A percentile compares a stretch with the other conserved stretches of the same genome.
Evolutionary conservation across 2,113 vertebrate species (phyloP).

Genomic region (Gasterosteus nipponicus): DNA sequence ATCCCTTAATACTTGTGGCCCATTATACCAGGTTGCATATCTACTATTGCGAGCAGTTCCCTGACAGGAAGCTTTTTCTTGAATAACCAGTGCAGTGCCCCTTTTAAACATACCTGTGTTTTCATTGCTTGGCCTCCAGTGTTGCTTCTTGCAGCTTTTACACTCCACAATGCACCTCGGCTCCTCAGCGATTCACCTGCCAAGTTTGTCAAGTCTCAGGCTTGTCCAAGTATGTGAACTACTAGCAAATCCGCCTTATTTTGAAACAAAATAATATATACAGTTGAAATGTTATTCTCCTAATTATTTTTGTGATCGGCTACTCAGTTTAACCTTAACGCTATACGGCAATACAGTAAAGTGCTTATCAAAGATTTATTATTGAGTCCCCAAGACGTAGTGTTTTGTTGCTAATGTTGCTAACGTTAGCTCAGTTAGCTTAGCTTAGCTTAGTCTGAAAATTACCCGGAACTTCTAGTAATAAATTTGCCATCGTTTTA

Average conservation of each 20-base stretch:
- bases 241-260: neutral
- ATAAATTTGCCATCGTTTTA: neutral
- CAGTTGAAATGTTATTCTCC: neutral
- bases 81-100: neutral
- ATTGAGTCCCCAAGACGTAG: neutral
- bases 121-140: too few species aligned
- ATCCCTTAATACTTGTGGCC: neutral
- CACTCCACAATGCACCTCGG: neutral
- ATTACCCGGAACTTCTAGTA: neutral
- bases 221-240: neutral
- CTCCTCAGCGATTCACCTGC: neutral
- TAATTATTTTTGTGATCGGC: neutral
- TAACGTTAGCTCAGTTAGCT: neutral
- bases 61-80: neutral
- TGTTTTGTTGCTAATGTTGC: neutral
- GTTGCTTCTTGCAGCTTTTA: neutral
- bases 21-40: neutral
- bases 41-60: neutral
- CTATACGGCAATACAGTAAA: neutral
- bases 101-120: neutral
- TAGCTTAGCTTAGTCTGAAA: neutral
- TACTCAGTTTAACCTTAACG: neutral
- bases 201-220: neutral
- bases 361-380: neutral
- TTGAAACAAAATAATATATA: neutral